Base-by-base conservation (phyloP, 37 sponge, comb jelly and placozoan genomes). In the Cliona cf. orientalis region DNA sequence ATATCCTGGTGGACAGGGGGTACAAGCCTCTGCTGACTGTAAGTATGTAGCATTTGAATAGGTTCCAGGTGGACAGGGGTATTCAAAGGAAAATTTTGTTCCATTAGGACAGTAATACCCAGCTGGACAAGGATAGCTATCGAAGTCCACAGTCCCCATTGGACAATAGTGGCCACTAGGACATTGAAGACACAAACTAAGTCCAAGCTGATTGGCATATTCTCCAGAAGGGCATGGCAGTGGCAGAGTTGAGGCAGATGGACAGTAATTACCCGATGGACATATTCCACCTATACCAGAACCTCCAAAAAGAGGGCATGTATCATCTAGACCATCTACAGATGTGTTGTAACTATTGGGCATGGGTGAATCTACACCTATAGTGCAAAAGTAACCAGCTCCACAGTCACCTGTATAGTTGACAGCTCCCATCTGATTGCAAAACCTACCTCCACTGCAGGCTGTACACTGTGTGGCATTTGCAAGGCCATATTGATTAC, bases 221-320 rank as follows among this genome's bases (percentile, higher is more conserved):
- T 68, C 9, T 34, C 69, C 69, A 37, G 69, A 38, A 36, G 7
- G 38, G 23, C 69, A 68, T 11, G 69, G 42, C 6, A 68, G 9
- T 37, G 69, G 41, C 6, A 12, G 31, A 17, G 39, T 9, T 37
- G 69, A 36, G 12, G 41, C 40, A 36, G 42, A 12, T 34, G 69
- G 69, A 36, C 69, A 68, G 69, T n/a, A 68, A 34, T 9, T 19
- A n/a, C 42, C 69, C 12, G 11, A 7, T 19, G 69, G 69, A 38
- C 69, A 68, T n/a, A 68, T 12, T 68, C 69, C 69, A 36, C 69
- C 69, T 7, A 68, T 36, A n/a, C 69, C 69, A n/a, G 9, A 7
- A 9, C 7, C 6, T 28, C 31, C 31, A 7, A 19, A 6, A 62
- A 62, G 23, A 7, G 23, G 9, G n/a, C 64, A 19, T 28, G 23